These are phyloP conservation scores for Athetis lepigone DNA, from an alignment of 2,888 invertebrate species.

Conservation along the genomic window DNA sequence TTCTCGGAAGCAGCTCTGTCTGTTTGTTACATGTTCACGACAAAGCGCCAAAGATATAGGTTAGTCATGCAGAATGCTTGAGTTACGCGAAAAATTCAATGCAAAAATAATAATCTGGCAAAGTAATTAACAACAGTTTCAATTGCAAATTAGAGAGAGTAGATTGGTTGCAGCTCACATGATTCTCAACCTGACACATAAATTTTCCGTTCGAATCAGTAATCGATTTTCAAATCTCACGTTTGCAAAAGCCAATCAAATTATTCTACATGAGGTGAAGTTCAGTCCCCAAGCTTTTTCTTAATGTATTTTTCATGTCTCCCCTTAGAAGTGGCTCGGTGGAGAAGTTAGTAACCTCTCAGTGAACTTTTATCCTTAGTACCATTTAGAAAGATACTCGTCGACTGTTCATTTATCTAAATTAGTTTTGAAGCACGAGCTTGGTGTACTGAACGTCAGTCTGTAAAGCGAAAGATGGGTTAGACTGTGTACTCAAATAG, in stretches of 20 bases:
- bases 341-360: background rate
- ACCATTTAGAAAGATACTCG: slow-evolving; percentile 14
- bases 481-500: background rate
- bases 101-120: too few species aligned
- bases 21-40: too few species aligned
- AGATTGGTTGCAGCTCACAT: too few species aligned
- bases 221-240: background rate
- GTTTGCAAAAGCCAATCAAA: background rate
- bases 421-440: slow-evolving; percentile 16
- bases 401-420: slow-evolving; percentile 34
- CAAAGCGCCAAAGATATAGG: too few species aligned
- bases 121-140: too few species aligned
- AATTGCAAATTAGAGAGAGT: too few species aligned
- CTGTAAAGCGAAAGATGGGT: background rate
- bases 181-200: too few species aligned
- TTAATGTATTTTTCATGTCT: slow-evolving; percentile 39
- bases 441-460: background rate
- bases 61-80: too few species aligned
- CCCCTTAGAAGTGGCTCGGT: slow-evolving; percentile 8
- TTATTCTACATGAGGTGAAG: background rate
- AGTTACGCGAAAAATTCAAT: too few species aligned
- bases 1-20: too few species aligned
- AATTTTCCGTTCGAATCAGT: background rate
- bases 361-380: slow-evolving; percentile 32
- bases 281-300: background rate